These are phyloP conservation scores for Acleris sparsana DNA, from an alignment of 2,888 invertebrate genomes.

Conservation along the genomic window DNA sequence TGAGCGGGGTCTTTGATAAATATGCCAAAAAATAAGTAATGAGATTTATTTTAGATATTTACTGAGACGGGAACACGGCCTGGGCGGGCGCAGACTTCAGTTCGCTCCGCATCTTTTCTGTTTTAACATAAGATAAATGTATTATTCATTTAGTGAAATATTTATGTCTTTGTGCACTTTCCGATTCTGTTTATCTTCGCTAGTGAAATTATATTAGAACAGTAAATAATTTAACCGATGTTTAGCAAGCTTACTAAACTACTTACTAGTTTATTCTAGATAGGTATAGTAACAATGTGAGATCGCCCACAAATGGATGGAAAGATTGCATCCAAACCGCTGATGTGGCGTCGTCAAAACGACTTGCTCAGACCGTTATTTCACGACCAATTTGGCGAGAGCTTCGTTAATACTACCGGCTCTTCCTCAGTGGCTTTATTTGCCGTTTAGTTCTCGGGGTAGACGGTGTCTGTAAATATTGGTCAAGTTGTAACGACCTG, in stretches of 20 bases:
- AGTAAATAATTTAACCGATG: background rate
- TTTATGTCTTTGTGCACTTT: slow-evolving; percentile 11
- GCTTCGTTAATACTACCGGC: slow-evolving; percentile 48
- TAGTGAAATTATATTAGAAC: background rate
- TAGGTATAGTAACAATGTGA: slow-evolving; percentile 52
- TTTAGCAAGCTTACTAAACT: background rate
- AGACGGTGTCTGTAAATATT: slow-evolving; percentile 53
- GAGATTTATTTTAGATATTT: slow-evolving; percentile 69
- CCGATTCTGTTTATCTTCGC: background rate
- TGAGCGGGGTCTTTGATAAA: slow-evolving; percentile 60
- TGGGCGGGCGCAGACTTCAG: slow-evolving; percentile 67
- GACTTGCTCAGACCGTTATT: slow-evolving; percentile 68
- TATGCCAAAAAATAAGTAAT: slow-evolving; percentile 66
- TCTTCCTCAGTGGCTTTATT: slow-evolving; percentile 41
- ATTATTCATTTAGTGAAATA: slow-evolving; percentile 50
- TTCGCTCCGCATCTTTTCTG: slow-evolving; percentile 58
- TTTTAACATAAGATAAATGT: slow-evolving; percentile 63
- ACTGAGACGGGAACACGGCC: slow-evolving; percentile 69
- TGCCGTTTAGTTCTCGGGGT: slow-evolving; percentile 38
- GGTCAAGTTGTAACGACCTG: slow-evolving; percentile 64
- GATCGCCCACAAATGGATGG: slow-evolving; percentile 63
- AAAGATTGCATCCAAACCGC: slow-evolving; percentile 67
- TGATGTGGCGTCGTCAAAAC: slow-evolving; percentile 72
- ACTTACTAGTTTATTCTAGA: background rate
- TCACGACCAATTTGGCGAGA: slow-evolving; percentile 60